Conservation (phyloP, 2,113 vertebrate genomes). For the Lamprotornis superbus region DNA sequence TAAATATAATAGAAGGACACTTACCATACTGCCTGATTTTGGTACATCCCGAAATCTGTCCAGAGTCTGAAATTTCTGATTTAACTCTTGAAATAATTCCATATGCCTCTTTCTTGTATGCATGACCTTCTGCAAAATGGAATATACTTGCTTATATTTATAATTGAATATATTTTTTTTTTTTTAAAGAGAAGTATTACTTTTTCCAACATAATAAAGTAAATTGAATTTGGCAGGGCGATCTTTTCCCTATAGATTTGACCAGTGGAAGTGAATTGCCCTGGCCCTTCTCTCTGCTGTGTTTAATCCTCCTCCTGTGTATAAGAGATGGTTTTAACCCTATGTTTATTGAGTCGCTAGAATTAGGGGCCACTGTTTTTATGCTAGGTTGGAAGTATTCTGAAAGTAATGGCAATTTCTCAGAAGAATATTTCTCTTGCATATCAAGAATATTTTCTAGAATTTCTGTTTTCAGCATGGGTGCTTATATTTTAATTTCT, state of each 20-base stretch:
- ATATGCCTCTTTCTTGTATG: slow-evolving; percentile 99
- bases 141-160: slow-evolving; percentile 61
- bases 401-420: neutral
- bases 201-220: slow-evolving; percentile 26
- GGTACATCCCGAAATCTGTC: slow-evolving; percentile 99
- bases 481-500: neutral
- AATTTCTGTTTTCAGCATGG: neutral
- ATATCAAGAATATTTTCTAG: slow-evolving; percentile 36
- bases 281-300: neutral
- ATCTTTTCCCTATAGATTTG: slow-evolving; percentile 22
- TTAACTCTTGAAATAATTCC: slow-evolving; percentile 99
- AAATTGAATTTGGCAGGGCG: slow-evolving; percentile 45
- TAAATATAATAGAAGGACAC: slow-evolving; percentile 65
- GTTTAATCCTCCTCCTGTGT: slow-evolving; percentile 1
- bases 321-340: neutral
- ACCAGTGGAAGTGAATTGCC: slow-evolving; percentile 11
- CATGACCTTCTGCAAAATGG: slow-evolving; percentile 98
- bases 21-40: slow-evolving; percentile 99
- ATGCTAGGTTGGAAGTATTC: neutral
- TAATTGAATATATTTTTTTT: slow-evolving; percentile 7
- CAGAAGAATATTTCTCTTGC: neutral
- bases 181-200: slow-evolving; percentile 13
- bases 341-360: neutral
- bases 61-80: slow-evolving; percentile 99
- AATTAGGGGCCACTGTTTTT: slow-evolving; percentile 4